phyloP scores from a whole-genome alignment of 2,797 vertebrate genomes.

The Brotula barbata region DNA sequence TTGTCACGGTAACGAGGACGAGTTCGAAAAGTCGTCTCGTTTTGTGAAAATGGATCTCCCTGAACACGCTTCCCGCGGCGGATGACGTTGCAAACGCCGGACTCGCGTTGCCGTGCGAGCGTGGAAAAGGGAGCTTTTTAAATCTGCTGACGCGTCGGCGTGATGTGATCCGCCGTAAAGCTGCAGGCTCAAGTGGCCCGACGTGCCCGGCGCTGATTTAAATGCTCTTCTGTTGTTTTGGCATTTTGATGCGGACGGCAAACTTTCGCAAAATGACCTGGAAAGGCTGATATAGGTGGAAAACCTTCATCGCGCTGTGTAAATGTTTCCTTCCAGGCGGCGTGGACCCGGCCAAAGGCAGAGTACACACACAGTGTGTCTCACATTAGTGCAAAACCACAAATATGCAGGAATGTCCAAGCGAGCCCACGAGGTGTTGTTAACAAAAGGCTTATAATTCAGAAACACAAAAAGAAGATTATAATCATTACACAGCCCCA shows the following conservation, averaged over 20 bases:
- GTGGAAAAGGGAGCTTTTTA: constrained; percentile 12
- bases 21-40: constrained; percentile 18
- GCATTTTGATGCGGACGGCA: constrained; percentile 38
- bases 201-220: not conserved
- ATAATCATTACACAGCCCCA: constrained; percentile 48
- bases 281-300: constrained; percentile 37
- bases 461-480: constrained; percentile 61
- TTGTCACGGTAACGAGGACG: not conserved
- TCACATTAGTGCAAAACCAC: constrained; percentile 54
- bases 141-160: constrained; percentile 34
- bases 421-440: constrained; percentile 53
- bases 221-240: constrained; percentile 30
- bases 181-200: not conserved
- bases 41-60: constrained; percentile 11
- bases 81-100: constrained; percentile 16
- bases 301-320: constrained; percentile 36
- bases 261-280: constrained; percentile 24
- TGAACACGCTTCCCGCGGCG: not conserved
- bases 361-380: constrained; percentile 29
- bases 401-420: constrained; percentile 63
- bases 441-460: constrained; percentile 70
- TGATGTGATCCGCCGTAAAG: constrained; percentile 49
- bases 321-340: constrained; percentile 30
- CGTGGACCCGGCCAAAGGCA: constrained; percentile 42
- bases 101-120: constrained; percentile 13